A percentile compares a stretch with the other conserved stretches of the same genome.
phyloP scores from a whole-genome alignment of 2,797 vertebrate genomes.

The Falco berigora region DNA sequence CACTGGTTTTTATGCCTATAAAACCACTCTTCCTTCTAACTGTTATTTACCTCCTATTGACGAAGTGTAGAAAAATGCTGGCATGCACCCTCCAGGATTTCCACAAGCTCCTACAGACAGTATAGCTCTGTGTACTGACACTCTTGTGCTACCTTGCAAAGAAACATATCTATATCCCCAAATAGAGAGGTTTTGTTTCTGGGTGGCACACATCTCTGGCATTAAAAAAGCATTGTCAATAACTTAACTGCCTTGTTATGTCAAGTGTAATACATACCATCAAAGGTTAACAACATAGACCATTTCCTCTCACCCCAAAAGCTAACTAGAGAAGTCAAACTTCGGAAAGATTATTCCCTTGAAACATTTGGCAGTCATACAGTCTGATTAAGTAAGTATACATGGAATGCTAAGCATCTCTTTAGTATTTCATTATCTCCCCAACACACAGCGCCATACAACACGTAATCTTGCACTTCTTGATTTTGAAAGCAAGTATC shows the following conservation, averaged over 20 bases:
- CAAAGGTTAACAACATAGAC: not conserved
- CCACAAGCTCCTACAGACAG: not conserved
- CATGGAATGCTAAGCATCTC: constrained; percentile 18
- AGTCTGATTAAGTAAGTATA: not conserved
- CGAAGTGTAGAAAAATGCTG: not conserved
- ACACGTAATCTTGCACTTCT: not conserved
- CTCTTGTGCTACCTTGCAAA: not conserved
- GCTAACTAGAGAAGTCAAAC: constrained; percentile 1
- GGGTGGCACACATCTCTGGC: not conserved
- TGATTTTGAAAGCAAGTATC: not conserved
- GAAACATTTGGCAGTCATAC: constrained; percentile 24
- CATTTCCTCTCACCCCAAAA: not conserved
- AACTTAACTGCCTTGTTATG: not conserved
- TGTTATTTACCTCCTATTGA: constrained; percentile 44
- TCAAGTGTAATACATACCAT: not conserved
- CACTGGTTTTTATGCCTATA: constrained; percentile 31
- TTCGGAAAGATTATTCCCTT: not conserved
- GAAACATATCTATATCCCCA: not conserved
- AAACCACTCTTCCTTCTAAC: constrained; percentile 46
- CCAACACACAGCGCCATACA: not conserved
- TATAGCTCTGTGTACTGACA: not conserved
- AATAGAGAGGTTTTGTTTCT: not conserved
- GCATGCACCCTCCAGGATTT: not conserved
- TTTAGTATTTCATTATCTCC: constrained; percentile 3
- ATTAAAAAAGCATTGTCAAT: not conserved